Evolutionary conservation across 2,888 invertebrate genomes (phyloP).

Genomic region (Euproctis similis): DNA sequence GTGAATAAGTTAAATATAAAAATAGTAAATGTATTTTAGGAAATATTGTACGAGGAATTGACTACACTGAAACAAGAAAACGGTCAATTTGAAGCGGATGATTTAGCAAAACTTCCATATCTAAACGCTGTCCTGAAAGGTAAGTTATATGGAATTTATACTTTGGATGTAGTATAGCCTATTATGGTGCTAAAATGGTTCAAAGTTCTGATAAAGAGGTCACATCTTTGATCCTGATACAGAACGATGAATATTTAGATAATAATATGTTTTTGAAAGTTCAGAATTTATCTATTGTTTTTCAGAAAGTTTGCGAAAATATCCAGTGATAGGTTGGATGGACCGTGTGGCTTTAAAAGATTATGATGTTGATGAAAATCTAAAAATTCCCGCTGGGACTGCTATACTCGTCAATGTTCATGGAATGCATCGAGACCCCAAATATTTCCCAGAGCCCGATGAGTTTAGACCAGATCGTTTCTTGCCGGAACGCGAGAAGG

Average conservation of each 20-base stretch:
- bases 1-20: too few relatives aligned
- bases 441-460: conserved; percentile 67
- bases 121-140: conserved; percentile 41
- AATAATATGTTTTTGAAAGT: too few relatives aligned
- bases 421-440: conserved; percentile 49
- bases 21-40: too few relatives aligned
- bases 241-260: too few relatives aligned
- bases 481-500: conserved; percentile 67
- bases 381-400: conserved; percentile 38
- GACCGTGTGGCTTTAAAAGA: conserved; percentile 32
- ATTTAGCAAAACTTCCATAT: conserved; percentile 27
- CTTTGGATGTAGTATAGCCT: too few relatives aligned
- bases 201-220: too few relatives aligned
- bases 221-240: too few relatives aligned
- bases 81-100: conserved; percentile 20
- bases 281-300: too few relatives aligned
- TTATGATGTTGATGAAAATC: conserved; percentile 36
- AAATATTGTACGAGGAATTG: conserved; percentile 37
- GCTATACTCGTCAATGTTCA: conserved; percentile 33
- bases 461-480: conserved; percentile 75
- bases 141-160: too few relatives aligned
- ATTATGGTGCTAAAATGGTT: too few relatives aligned
- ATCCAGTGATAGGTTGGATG: conserved; percentile 42
- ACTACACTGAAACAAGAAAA: conserved; percentile 25
- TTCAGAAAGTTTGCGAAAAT: conserved; percentile 39